These are phyloP conservation scores for Lophura swinhoii DNA, from an alignment of 2,797 vertebrate species.

Conservation along the genomic window DNA sequence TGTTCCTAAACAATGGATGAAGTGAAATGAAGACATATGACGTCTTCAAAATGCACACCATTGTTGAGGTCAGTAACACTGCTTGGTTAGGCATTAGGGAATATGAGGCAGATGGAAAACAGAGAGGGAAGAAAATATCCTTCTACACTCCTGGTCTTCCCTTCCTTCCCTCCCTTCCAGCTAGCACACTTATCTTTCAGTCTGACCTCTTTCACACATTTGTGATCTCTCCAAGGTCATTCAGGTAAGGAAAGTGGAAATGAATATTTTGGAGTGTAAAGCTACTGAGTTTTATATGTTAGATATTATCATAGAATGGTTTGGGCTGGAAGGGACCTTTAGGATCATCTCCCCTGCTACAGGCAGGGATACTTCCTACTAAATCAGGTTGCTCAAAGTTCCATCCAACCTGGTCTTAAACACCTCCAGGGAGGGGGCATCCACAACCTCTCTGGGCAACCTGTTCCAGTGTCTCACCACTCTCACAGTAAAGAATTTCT, in stretches of 20 bases:
- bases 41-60: not conserved
- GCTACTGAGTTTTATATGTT: not conserved
- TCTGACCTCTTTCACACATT: not conserved
- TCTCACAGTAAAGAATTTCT: no score
- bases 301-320: not conserved
- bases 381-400: no score
- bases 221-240: not conserved
- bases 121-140: not conserved
- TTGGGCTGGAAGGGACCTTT: no score
- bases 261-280: not conserved
- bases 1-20: not conserved
- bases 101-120: not conserved
- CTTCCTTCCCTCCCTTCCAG: not conserved
- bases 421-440: no score
- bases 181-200: not conserved
- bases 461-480: no score
- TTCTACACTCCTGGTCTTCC: not conserved
- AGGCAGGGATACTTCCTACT: no score
- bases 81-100: not conserved
- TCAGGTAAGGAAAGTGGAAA: not conserved
- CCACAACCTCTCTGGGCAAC: no score
- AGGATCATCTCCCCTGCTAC: no score
- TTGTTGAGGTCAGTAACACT: not conserved
- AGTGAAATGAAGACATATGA: not conserved
- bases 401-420: no score